Conservation (phyloP, 1,140 invertebrate species). For the Temnothorax nylanderi region DNA sequence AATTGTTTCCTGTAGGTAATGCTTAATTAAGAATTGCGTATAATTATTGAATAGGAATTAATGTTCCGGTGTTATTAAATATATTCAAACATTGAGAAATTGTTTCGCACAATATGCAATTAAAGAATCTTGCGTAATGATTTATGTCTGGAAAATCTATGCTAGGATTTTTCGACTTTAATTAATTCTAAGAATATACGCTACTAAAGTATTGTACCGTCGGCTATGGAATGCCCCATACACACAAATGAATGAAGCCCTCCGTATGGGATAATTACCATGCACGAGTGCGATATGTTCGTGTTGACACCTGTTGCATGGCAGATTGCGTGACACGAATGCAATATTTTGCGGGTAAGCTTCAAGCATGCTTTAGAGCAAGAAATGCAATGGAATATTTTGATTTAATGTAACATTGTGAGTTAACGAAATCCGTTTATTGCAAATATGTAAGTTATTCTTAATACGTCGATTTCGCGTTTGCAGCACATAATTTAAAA, state of each 20-base stretch:
- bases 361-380: neutral
- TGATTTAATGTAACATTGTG: neutral
- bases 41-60: constrained; percentile 34
- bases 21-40: constrained; percentile 35
- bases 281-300: constrained; percentile 62
- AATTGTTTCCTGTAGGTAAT: constrained; percentile 41
- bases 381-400: neutral
- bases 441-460: constrained; percentile 3
- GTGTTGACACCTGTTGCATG: constrained; percentile 71
- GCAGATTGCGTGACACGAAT: constrained; percentile 61
- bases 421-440: constrained; percentile 16
- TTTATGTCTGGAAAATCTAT: constrained; percentile 4
- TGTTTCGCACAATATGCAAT: constrained; percentile 25
- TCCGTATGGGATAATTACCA: constrained; percentile 67
- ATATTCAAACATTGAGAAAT: constrained; percentile 35
- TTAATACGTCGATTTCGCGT: neutral
- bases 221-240: neutral
- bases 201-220: neutral
- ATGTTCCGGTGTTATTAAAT: constrained; percentile 29
- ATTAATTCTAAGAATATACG: neutral
- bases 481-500: neutral
- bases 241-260: constrained; percentile 6
- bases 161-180: neutral
- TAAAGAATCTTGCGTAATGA: neutral
- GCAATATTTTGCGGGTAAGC: constrained; percentile 60